These are phyloP conservation scores for Myotis yumanensis DNA, from an alignment of 2,113 vertebrate species.

Conservation along the genomic window DNA sequence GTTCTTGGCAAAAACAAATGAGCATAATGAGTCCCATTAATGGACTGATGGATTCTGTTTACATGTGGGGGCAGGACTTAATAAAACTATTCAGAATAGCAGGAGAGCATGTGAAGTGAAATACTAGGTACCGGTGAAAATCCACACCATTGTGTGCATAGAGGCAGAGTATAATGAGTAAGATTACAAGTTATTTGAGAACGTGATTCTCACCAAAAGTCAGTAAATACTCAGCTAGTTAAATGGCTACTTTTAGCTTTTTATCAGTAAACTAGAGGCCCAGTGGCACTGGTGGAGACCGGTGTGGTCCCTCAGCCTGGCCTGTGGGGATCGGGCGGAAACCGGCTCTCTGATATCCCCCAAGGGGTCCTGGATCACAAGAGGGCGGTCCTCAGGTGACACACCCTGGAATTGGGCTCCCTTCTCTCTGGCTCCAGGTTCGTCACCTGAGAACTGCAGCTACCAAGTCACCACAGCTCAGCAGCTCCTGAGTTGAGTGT, in stretches of 20 bases:
- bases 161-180: neutral
- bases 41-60: slow-evolving; percentile 2
- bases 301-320: too few species aligned
- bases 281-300: too few species aligned
- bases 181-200: neutral
- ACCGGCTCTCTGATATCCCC: too few species aligned
- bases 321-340: too few species aligned
- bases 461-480: too few species aligned
- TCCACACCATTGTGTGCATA: fast-evolving
- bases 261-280: neutral
- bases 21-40: slow-evolving; percentile 59
- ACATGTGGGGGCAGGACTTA: neutral
- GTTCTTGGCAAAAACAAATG: slow-evolving; percentile 69
- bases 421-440: too few species aligned
- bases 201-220: neutral
- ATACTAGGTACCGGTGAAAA: neutral
- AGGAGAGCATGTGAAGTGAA: neutral
- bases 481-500: too few species aligned
- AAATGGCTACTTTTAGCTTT: slow-evolving; percentile 12
- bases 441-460: too few species aligned
- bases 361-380: too few species aligned
- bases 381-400: too few species aligned
- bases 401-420: too few species aligned
- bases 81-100: neutral
- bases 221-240: neutral